Conservation (phyloP, 2,113 vertebrate species). For the Myiozetetes cayanensis region DNA sequence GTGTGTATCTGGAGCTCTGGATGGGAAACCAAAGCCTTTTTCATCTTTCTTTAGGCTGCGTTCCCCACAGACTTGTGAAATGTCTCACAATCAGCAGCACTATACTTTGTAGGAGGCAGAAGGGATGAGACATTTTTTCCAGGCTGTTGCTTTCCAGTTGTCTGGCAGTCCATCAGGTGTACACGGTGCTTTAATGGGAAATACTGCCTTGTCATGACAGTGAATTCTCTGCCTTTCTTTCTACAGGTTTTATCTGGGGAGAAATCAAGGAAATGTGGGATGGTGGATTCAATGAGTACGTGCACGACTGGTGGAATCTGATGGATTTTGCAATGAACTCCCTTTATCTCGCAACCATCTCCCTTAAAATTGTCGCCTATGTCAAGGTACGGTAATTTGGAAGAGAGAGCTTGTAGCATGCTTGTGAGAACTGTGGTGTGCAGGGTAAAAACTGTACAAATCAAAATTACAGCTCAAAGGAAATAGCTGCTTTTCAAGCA, state of each 20-base stretch:
- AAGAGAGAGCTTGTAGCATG: neutral
- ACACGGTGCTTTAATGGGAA: neutral
- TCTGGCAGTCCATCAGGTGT: neutral
- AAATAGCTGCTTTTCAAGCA: neutral
- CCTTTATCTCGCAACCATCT: slow-evolving; percentile 94
- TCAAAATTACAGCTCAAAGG: neutral
- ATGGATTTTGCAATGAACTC: slow-evolving; percentile 99
- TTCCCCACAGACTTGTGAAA: neutral
- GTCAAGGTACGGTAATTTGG: slow-evolving; percentile 83
- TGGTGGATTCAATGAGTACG: slow-evolving; percentile 93
- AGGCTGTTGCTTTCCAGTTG: neutral
- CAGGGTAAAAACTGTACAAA: neutral
- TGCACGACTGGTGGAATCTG: slow-evolving; percentile 97
- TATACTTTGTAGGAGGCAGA: neutral
- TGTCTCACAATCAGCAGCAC: neutral
- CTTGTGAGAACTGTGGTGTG: neutral
- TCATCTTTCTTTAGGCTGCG: neutral
- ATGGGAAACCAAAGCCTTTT: neutral
- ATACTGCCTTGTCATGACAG: neutral
- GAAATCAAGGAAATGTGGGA: slow-evolving; percentile 99
- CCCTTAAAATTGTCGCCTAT: slow-evolving; percentile 95
- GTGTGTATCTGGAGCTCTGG: neutral
- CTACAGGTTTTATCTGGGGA: slow-evolving; percentile 94
- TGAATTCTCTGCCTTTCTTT: slow-evolving; percentile 6
- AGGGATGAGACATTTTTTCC: neutral